A percentile compares a stretch with the other conserved stretches of the same genome.
Evolutionary conservation across 2,888 invertebrate genomes (phyloP).

Genomic region (Nomada flava): DNA sequence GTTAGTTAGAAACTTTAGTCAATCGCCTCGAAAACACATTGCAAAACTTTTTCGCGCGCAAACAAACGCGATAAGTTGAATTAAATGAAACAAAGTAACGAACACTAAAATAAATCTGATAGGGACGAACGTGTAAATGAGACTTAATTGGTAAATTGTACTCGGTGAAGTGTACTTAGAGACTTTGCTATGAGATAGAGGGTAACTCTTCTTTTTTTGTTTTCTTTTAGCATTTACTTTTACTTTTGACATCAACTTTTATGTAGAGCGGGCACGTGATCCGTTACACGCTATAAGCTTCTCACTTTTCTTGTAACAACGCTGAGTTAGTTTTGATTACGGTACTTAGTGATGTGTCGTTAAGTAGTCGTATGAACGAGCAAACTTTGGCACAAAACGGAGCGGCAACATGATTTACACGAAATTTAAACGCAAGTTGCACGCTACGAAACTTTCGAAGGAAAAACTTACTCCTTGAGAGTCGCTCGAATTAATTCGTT

Average conservation of each 20-base stretch:
- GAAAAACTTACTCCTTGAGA: background rate
- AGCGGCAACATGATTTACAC: conserved; percentile 15
- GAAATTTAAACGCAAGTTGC: conserved; percentile 35
- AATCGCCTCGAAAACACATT: background rate
- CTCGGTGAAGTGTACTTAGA: conserved; percentile 15
- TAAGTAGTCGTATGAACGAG: background rate
- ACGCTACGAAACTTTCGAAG: background rate
- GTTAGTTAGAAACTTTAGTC: background rate
- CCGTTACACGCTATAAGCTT: too few relatives aligned
- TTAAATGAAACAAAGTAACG: background rate
- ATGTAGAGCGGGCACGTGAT: conserved; percentile 13
- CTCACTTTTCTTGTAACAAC: background rate
- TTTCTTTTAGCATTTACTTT: background rate
- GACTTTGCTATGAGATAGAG: background rate
- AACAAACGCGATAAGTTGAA: background rate
- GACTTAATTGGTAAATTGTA: background rate
- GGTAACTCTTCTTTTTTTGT: background rate
- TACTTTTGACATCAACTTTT: background rate
- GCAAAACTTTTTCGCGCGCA: background rate
- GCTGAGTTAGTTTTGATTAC: background rate
- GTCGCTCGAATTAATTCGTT: too few relatives aligned
- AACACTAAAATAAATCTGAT: background rate
- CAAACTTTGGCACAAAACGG: background rate
- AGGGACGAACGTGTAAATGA: background rate
- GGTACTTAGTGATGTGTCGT: background rate